These are phyloP conservation scores for Scyliorhinus canicula DNA, from an alignment of 2,797 vertebrate genomes.

Conservation along the genomic window DNA sequence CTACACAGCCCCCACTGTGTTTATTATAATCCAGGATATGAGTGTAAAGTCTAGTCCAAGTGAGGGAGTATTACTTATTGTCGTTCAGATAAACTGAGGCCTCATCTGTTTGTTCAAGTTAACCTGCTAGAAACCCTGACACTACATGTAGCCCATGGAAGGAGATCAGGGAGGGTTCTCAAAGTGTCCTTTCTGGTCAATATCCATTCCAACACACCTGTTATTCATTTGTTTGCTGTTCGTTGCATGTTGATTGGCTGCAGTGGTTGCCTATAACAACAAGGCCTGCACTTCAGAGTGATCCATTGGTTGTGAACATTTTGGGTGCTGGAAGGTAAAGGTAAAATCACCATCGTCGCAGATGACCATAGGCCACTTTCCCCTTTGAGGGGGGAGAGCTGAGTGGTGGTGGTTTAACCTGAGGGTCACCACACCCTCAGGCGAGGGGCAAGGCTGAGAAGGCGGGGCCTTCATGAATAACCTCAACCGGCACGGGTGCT, in stretches of 20 bases:
- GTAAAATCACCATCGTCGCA: too few relatives aligned
- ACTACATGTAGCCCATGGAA: too few relatives aligned
- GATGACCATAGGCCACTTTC: too few relatives aligned
- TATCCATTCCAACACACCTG: neutral
- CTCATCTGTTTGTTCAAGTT: neutral
- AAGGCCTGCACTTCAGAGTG: neutral
- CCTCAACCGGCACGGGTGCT: too few relatives aligned
- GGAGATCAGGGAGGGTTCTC: too few relatives aligned
- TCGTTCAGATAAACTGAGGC: neutral
- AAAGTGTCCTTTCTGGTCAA: neutral
- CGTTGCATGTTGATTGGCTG: neutral
- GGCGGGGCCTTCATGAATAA: too few relatives aligned
- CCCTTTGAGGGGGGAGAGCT: too few relatives aligned
- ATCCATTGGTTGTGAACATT: neutral
- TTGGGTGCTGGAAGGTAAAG: accelerated
- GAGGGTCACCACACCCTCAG: too few relatives aligned
- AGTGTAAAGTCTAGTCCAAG: neutral
- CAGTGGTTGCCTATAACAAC: neutral
- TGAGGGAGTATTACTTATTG: neutral
- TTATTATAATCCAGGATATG: neutral
- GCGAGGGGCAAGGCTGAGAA: too few relatives aligned
- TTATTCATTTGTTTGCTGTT: neutral
- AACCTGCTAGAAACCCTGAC: neutral
- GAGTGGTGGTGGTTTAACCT: too few relatives aligned
- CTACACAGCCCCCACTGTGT: neutral